These are phyloP conservation scores for Epicauta chinensis DNA, from an alignment of 1,140 invertebrate genomes.

Conservation along the genomic window DNA sequence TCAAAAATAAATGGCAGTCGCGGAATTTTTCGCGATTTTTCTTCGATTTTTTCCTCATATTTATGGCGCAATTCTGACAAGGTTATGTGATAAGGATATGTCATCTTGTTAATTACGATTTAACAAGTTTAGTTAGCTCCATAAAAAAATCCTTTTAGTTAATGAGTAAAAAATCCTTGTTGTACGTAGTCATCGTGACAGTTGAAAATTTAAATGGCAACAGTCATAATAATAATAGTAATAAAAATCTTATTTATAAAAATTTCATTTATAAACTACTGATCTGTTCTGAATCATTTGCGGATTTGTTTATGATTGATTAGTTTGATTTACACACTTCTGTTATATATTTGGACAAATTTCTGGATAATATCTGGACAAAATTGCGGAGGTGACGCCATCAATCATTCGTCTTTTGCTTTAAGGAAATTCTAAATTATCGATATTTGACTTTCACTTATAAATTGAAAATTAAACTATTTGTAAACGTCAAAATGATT, in stretches of 20 bases:
- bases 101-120: slow-evolving; percentile 7
- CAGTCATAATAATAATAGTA: no score
- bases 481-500: slow-evolving; percentile 4
- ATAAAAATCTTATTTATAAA: no score
- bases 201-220: no score
- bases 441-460: not conserved
- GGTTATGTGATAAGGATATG: slow-evolving; percentile 10
- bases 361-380: slow-evolving; percentile 7
- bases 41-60: no score
- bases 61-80: slow-evolving; percentile 2
- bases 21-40: no score
- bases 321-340: not conserved
- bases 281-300: slow-evolving; percentile 12
- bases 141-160: slow-evolving; percentile 9
- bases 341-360: not conserved
- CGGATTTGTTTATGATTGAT: slow-evolving; percentile 6
- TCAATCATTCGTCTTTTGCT: slow-evolving; percentile 8
- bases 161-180: not conserved
- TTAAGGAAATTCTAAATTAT: not conserved
- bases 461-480: slow-evolving; percentile 2
- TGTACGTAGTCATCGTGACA: no score
- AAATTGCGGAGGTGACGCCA: slow-evolving; percentile 9
- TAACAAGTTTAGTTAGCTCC: slow-evolving; percentile 1
- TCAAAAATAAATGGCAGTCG: slow-evolving; percentile 11
- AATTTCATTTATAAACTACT: not conserved